These are phyloP conservation scores for Rhynchotus rufescens DNA, from an alignment of 2,797 vertebrate species.

Conservation along the genomic window DNA sequence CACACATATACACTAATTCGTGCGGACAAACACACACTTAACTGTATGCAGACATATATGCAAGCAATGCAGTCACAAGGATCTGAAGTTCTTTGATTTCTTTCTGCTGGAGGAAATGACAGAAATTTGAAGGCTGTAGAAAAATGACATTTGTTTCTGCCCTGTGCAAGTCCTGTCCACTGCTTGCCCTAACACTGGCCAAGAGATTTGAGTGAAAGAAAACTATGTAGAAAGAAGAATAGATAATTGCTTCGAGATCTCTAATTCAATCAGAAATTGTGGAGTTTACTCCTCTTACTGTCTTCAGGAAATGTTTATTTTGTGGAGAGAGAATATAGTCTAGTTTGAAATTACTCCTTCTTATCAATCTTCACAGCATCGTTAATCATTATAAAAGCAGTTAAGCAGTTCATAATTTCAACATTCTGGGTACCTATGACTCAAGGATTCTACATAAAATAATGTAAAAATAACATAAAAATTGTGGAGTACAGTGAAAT, in stretches of 20 bases:
- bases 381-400: background rate
- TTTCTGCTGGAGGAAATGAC: too few species aligned
- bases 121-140: too few species aligned
- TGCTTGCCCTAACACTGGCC: background rate
- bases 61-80: background rate
- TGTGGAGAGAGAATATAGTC: background rate
- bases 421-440: background rate
- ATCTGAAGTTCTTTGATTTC: too few species aligned
- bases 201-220: background rate
- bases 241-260: background rate
- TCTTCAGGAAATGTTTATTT: background rate
- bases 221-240: background rate
- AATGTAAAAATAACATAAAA: background rate
- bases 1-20: background rate
- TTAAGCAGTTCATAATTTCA: background rate
- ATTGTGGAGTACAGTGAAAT: background rate
- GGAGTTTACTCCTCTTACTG: background rate
- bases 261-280: background rate
- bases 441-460: background rate
- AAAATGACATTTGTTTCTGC: too few species aligned
- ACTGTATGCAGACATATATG: background rate
- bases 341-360: background rate
- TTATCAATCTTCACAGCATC: background rate
- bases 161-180: too few species aligned
- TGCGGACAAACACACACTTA: fast-evolving